Evolutionary conservation across 1,140 invertebrate species (phyloP).

Genomic region (Amphibalanus amphitrite): DNA sequence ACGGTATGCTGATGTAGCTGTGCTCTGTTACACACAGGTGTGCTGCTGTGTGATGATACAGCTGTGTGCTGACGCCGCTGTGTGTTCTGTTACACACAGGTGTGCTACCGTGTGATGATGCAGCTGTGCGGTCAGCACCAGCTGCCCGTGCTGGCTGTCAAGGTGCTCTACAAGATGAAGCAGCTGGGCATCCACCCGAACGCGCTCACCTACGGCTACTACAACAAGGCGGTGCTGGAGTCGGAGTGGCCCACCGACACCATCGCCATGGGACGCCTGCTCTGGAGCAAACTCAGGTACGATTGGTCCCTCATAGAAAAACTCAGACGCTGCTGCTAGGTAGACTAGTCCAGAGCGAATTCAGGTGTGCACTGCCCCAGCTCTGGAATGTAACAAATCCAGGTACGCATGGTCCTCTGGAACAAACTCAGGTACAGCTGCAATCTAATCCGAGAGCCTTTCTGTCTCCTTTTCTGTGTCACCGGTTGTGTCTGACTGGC

Average conservation of each 20-base stretch:
- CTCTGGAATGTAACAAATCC: no score
- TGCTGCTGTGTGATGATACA: no score
- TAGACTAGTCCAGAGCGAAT: constrained; percentile 92
- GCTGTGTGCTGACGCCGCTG: no score
- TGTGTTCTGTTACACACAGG: constrained; percentile 32
- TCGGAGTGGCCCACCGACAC: constrained; percentile 82
- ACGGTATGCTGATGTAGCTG: no score
- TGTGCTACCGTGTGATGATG: constrained; percentile 96
- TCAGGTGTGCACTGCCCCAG: constrained; percentile 33
- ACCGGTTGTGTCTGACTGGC: no score
- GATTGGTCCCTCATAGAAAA: constrained; percentile 7
- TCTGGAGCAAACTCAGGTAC: constrained; percentile 78
- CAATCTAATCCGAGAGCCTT: no score
- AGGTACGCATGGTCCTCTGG: no score
- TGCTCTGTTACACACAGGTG: constrained; percentile 5
- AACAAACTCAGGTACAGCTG: no score
- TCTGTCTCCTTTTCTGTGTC: no score
- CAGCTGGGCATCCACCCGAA: constrained; percentile 84
- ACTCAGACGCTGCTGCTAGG: constrained; percentile 2
- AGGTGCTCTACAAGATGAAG: constrained; percentile 89
- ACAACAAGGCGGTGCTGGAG: constrained; percentile 69
- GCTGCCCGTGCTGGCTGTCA: constrained; percentile 83
- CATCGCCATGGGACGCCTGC: constrained; percentile 56
- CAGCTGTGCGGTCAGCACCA: constrained; percentile 90
- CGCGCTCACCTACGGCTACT: constrained; percentile 90